A percentile compares a stretch with the other conserved stretches of the same genome.
Conservation (phyloP, 2,888 invertebrate species). For the Blastobasis lacticolella region DNA sequence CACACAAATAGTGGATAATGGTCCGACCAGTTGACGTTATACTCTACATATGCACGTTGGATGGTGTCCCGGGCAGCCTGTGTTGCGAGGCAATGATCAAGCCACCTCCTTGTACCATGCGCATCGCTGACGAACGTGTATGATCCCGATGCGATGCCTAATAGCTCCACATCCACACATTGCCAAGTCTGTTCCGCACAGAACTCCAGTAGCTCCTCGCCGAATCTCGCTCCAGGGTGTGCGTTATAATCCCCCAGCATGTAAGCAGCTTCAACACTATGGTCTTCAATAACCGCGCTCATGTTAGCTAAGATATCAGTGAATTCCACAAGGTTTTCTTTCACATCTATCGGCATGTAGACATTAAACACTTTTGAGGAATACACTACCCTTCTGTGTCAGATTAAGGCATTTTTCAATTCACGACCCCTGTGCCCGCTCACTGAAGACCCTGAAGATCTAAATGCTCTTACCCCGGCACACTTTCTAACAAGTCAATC, state of each 20-base stretch:
- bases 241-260: slow-evolving; percentile 13
- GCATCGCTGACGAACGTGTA: slow-evolving; percentile 16
- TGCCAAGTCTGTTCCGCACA: slow-evolving; percentile 12
- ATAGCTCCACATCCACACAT: slow-evolving; percentile 11
- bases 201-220: slow-evolving; percentile 7
- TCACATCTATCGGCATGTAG: slow-evolving; percentile 16
- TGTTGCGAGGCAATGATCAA: slow-evolving; percentile 14
- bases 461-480: no score
- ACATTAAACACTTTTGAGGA: no score
- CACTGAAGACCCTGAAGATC: no score
- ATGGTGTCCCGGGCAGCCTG: neutral
- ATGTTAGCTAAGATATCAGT: slow-evolving; percentile 14
- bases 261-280: slow-evolving; percentile 11
- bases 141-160: slow-evolving; percentile 3
- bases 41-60: neutral
- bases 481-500: no score
- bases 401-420: no score
- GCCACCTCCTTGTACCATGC: slow-evolving; percentile 12
- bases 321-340: slow-evolving; percentile 14
- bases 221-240: slow-evolving; percentile 10
- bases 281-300: slow-evolving; percentile 13
- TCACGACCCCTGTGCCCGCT: no score
- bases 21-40: neutral
- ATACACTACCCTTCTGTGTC: no score
- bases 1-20: neutral